A percentile compares a stretch with the other conserved stretches of the same genome.
Conservation (phyloP, 2,113 vertebrate species). For the Anhinga rufa region DNA sequence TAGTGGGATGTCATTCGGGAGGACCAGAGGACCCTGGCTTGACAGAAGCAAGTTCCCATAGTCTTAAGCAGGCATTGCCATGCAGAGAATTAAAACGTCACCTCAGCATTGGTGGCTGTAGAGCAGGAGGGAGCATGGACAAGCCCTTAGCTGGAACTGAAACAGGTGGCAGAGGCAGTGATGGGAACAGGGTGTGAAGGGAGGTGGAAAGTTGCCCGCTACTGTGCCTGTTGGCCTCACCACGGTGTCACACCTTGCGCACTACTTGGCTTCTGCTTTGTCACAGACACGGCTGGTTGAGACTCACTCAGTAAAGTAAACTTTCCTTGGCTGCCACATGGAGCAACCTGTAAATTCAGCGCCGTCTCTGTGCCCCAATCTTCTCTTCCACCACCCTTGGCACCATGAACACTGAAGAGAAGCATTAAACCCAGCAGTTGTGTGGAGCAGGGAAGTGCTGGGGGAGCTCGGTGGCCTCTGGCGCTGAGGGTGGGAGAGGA, state of each 20-base stretch:
- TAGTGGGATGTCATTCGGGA: neutral
- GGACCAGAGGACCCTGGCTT: neutral
- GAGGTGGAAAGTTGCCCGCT: neutral
- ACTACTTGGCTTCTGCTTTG: neutral
- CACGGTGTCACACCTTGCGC: rapidly evolving
- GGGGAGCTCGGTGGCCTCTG: neutral
- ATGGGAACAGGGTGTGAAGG: neutral
- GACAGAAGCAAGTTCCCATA: neutral
- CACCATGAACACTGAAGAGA: neutral
- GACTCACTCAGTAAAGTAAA: neutral
- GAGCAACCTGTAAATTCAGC: neutral
- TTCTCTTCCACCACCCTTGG: neutral
- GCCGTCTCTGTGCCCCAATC: rapidly evolving
- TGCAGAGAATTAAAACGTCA: neutral
- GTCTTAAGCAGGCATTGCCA: neutral
- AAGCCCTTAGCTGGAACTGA: neutral
- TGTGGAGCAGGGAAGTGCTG: rapidly evolving
- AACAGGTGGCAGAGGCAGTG: rapidly evolving
- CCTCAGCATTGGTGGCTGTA: neutral
- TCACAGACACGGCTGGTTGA: neutral
- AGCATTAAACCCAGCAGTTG: neutral
- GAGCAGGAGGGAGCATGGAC: rapidly evolving
- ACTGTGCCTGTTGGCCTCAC: neutral
- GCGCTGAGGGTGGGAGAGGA: neutral
- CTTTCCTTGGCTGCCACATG: neutral